These are phyloP conservation scores for Nannoperca obscura DNA, from an alignment of 2,797 vertebrate genomes.

Conservation along the genomic window DNA sequence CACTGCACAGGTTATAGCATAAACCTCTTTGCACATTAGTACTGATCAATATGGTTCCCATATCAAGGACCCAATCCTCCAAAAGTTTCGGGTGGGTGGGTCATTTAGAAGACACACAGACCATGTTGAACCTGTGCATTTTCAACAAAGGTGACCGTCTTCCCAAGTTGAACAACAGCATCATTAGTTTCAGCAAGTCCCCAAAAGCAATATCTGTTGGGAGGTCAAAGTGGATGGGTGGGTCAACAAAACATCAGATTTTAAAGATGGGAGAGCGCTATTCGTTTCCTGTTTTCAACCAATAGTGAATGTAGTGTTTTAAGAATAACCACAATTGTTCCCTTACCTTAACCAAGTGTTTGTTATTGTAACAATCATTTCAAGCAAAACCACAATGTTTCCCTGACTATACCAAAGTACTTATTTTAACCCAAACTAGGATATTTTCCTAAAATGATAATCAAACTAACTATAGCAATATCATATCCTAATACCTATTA, in stretches of 20 bases:
- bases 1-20: background rate
- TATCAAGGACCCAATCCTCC: background rate
- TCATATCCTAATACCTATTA: background rate
- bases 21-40: background rate
- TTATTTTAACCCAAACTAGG: background rate
- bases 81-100: no score
- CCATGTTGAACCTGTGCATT: background rate
- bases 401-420: background rate
- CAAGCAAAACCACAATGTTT: background rate
- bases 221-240: no score
- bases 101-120: background rate
- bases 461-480: background rate
- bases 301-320: background rate
- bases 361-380: background rate
- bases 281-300: background rate
- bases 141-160: background rate
- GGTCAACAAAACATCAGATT: no score
- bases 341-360: background rate
- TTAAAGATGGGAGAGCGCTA: background rate
- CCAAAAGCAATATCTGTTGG: background rate
- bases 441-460: background rate
- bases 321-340: background rate
- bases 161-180: background rate
- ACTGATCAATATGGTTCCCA: background rate
- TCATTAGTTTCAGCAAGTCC: background rate